phyloP scores from a whole-genome alignment of 64 coral and sea anemone species.

The Exaiptasia diaphana region DNA sequence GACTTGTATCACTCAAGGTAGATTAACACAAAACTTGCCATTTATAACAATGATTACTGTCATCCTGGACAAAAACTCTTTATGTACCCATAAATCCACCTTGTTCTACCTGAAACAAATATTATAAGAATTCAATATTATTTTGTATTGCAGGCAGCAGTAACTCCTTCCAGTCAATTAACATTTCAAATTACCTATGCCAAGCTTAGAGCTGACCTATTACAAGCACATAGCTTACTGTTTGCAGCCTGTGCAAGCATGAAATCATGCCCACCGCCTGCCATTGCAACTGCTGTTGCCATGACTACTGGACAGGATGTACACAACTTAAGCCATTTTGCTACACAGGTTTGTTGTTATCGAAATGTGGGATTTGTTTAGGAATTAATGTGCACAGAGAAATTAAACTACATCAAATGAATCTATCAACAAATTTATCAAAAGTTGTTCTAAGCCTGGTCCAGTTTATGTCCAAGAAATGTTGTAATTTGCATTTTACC shows the following conservation, averaged over 20 bases:
- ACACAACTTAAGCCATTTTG: constrained; percentile 74
- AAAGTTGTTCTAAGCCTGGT: too few relatives aligned
- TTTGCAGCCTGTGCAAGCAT: constrained; percentile 83
- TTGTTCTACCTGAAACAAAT: too few relatives aligned
- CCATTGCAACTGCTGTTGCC: constrained; percentile 89
- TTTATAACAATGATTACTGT: background rate
- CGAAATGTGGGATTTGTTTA: too few relatives aligned
- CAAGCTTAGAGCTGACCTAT: constrained; percentile 56
- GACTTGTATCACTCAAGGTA: constrained; percentile 87
- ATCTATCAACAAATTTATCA: too few relatives aligned
- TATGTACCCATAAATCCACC: too few relatives aligned
- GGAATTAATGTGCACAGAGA: background rate
- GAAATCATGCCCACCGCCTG: constrained; percentile 90
- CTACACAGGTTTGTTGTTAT: constrained; percentile 58
- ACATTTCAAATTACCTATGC: constrained; percentile 72
- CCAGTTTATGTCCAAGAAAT: too few relatives aligned
- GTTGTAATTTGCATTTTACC: too few relatives aligned
- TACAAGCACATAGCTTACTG: constrained; percentile 77
- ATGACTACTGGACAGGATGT: constrained; percentile 95
- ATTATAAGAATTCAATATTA: background rate
- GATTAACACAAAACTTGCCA: background rate
- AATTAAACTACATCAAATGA: background rate
- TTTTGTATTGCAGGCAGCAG: constrained; percentile 61
- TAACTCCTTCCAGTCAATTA: constrained; percentile 65
- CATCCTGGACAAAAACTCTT: background rate